Percentiles rank a stretch among this genome's conserved stretches.
These are phyloP conservation scores for Brachionus sp. DNA, from an alignment of 1,140 invertebrate genomes.

Conservation along the genomic window DNA sequence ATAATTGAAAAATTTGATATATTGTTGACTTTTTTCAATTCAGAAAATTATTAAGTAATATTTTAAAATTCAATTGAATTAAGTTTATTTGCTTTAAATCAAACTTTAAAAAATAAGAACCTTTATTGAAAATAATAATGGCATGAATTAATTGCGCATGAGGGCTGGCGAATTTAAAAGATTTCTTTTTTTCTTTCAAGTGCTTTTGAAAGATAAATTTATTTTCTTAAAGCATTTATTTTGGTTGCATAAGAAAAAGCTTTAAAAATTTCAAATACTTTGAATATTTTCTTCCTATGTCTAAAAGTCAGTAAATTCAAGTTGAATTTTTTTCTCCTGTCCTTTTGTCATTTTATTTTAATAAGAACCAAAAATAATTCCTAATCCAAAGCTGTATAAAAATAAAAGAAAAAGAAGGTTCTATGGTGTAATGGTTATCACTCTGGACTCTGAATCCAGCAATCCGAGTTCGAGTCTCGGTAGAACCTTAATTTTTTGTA, in stretches of 20 bases:
- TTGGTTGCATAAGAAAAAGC: background rate
- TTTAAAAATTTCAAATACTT: background rate
- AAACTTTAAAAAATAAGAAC: background rate
- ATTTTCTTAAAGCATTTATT: background rate
- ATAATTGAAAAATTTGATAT: background rate
- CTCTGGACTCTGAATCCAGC: conserved; percentile 47
- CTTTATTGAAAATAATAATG: background rate
- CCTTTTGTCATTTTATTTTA: too few relatives aligned
- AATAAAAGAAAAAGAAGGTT: background rate
- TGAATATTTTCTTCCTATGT: background rate
- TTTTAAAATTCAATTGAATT: background rate
- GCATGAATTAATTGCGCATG: background rate
- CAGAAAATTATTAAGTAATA: background rate
- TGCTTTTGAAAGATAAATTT: background rate
- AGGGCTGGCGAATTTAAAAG: background rate
- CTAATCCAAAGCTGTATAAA: too few relatives aligned
- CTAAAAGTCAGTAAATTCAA: background rate
- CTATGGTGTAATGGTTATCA: conserved; percentile 47
- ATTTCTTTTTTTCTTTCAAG: background rate
- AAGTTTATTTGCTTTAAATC: conserved; percentile 1
- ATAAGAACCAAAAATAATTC: too few relatives aligned
- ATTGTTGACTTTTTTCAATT: background rate
- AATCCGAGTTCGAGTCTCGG: conserved; percentile 47
- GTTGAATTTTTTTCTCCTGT: too few relatives aligned
- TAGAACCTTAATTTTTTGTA: conserved; percentile 23